These are phyloP conservation scores for Tetramorium simillimum DNA, from an alignment of 1,140 invertebrate species.

Conservation along the genomic window DNA sequence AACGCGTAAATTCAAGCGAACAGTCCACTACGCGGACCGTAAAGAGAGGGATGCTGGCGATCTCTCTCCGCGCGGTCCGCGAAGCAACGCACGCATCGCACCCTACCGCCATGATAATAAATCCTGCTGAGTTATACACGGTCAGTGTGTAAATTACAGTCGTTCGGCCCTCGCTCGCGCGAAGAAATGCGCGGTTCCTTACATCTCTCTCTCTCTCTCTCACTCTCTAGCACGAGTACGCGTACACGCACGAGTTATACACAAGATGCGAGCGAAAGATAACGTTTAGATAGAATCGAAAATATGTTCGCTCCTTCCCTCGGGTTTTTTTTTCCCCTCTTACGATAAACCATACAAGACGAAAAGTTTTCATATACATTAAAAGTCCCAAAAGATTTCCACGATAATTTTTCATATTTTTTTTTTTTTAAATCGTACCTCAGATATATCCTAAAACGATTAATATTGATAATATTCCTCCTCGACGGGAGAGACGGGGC, in stretches of 20 bases:
- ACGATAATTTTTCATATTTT: constrained; percentile 58
- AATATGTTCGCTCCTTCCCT: constrained; percentile 28
- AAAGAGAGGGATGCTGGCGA: constrained; percentile 2
- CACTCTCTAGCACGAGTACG: constrained; percentile 65
- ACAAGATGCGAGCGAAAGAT: constrained; percentile 82
- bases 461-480: constrained; percentile 73
- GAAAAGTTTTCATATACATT: constrained; percentile 76
- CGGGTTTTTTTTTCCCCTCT: background rate
- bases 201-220: constrained; percentile 64
- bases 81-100: constrained; percentile 45
- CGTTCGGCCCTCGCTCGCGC: constrained; percentile 61
- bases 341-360: constrained; percentile 74
- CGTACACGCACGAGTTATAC: constrained; percentile 71
- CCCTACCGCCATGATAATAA: constrained; percentile 51
- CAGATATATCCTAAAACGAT: constrained; percentile 66
- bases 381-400: constrained; percentile 71
- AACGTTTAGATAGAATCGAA: constrained; percentile 41
- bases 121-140: constrained; percentile 53
- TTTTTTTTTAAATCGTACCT: constrained; percentile 59
- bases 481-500: constrained; percentile 79
- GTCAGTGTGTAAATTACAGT: constrained; percentile 50
- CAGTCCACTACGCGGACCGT: background rate
- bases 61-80: background rate
- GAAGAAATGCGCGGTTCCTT: constrained; percentile 77
- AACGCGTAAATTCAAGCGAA: constrained; percentile 25